A percentile compares a stretch with the other conserved stretches of the same genome.
phyloP scores from a whole-genome alignment of 2,888 invertebrate genomes.

The Sinotaia quadrata region DNA sequence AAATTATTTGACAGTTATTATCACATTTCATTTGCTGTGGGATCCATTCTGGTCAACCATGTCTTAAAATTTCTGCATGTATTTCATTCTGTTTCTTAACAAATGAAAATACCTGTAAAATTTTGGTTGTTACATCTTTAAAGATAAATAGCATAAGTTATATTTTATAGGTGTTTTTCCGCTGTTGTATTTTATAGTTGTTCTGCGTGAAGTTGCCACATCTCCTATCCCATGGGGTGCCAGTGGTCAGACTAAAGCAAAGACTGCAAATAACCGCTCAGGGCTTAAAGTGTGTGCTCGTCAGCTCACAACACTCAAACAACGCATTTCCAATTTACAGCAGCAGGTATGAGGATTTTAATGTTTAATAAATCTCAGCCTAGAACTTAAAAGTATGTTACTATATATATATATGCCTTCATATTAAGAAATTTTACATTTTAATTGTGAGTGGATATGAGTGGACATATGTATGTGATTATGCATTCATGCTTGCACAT shows the following conservation, averaged over 20 bases:
- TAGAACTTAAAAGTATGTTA: no score
- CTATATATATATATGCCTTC: neutral
- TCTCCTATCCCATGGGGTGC: conserved; percentile 45
- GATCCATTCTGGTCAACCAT: no score
- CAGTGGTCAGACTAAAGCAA: neutral
- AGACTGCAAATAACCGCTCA: neutral
- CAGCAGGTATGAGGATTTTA: conserved; percentile 55
- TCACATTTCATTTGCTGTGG: no score
- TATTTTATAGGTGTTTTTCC: no score
- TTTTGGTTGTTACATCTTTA: no score
- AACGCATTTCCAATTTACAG: conserved; percentile 60
- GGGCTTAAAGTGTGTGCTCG: conserved; percentile 38
- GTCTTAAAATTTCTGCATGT: no score
- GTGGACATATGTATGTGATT: neutral
- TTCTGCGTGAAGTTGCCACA: conserved; percentile 51
- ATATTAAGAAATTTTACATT: neutral
- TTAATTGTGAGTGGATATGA: neutral
- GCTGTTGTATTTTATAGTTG: conserved; percentile 31
- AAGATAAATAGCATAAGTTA: no score
- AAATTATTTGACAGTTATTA: no score
- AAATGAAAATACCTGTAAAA: no score
- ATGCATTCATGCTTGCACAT: neutral
- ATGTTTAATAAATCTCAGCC: no score
- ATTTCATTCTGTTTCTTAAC: no score
- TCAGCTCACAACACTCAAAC: conserved; percentile 56